These are phyloP conservation scores for Pseudomyrmex gracilis DNA, from an alignment of 1,140 invertebrate genomes.

Conservation along the genomic window DNA sequence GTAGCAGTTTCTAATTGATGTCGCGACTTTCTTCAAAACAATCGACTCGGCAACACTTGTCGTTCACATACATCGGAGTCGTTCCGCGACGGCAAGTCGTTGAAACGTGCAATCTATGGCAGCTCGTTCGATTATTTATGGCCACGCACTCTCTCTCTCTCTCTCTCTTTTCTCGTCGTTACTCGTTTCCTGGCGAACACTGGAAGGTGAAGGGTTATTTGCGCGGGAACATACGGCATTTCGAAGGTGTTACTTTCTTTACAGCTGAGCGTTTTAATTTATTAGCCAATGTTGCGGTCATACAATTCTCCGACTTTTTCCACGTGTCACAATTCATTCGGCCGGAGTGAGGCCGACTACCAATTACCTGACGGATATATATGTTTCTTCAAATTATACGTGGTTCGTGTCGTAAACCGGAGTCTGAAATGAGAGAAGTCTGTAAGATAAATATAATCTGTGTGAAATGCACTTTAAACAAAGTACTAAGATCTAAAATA, in stretches of 20 bases:
- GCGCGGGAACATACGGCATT: conserved; percentile 15
- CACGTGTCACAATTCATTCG: neutral
- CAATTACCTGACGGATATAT: too few relatives aligned
- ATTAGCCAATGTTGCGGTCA: neutral
- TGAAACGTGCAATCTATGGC: conserved; percentile 70
- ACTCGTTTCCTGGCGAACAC: conserved; percentile 23
- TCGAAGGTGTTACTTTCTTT: conserved; percentile 28
- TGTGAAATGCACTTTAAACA: too few relatives aligned
- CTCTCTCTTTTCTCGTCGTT: conserved; percentile 47
- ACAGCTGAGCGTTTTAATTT: conserved; percentile 12
- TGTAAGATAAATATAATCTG: too few relatives aligned
- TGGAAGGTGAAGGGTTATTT: conserved; percentile 45
- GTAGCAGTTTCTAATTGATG: neutral
- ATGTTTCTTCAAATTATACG: too few relatives aligned
- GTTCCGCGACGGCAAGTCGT: conserved; percentile 28
- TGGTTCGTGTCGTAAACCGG: too few relatives aligned
- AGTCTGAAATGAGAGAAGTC: too few relatives aligned
- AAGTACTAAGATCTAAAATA: too few relatives aligned
- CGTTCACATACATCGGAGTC: conserved; percentile 5
- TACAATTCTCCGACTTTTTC: neutral
- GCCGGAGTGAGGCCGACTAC: too few relatives aligned
- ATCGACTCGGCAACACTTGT: conserved; percentile 18
- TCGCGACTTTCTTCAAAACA: conserved; percentile 6
- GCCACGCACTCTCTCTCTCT: conserved; percentile 69
- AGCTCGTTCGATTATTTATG: conserved; percentile 83